Evolutionary conservation across 1,140 invertebrate species (phyloP).

Genomic region (Galendromus occidentalis): DNA sequence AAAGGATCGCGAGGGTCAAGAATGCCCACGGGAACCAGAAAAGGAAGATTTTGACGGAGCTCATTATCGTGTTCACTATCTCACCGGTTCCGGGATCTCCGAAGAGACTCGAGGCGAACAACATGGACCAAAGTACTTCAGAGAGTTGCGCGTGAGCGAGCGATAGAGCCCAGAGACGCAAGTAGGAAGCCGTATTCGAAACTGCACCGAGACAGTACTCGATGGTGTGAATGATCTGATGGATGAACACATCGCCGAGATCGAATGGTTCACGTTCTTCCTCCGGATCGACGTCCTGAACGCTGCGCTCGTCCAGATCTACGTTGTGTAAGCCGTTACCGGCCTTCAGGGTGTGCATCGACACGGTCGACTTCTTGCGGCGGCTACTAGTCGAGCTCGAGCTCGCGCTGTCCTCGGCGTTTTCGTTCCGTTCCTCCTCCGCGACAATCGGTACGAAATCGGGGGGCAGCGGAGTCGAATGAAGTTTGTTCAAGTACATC

Average conservation of each 20-base stretch:
- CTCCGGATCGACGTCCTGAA: background rate
- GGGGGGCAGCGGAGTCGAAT: background rate
- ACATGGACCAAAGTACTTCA: constrained; percentile 95
- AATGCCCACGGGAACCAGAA: constrained; percentile 43
- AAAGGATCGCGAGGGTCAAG: constrained; percentile 62
- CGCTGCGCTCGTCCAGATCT: background rate
- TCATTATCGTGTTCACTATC: constrained; percentile 20
- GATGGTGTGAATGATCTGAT: constrained; percentile 84
- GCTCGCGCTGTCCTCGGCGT: background rate
- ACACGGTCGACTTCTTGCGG: background rate
- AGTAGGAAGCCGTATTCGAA: constrained; percentile 83
- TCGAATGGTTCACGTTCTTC: constrained; percentile 48
- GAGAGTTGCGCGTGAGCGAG: constrained; percentile 84
- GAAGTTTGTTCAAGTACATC: constrained; percentile 25
- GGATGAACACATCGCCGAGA: constrained; percentile 68
- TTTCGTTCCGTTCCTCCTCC: background rate
- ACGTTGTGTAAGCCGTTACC: background rate
- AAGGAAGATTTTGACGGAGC: constrained; percentile 33
- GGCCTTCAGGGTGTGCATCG: background rate
- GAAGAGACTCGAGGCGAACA: constrained; percentile 27
- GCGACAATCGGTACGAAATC: background rate
- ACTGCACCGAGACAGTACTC: constrained; percentile 87
- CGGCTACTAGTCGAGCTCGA: background rate
- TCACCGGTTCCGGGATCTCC: constrained; percentile 18
- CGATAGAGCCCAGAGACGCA: constrained; percentile 82